These are phyloP conservation scores for Bungarus multicinctus DNA, from an alignment of 2,113 vertebrate genomes.

Conservation along the genomic window DNA sequence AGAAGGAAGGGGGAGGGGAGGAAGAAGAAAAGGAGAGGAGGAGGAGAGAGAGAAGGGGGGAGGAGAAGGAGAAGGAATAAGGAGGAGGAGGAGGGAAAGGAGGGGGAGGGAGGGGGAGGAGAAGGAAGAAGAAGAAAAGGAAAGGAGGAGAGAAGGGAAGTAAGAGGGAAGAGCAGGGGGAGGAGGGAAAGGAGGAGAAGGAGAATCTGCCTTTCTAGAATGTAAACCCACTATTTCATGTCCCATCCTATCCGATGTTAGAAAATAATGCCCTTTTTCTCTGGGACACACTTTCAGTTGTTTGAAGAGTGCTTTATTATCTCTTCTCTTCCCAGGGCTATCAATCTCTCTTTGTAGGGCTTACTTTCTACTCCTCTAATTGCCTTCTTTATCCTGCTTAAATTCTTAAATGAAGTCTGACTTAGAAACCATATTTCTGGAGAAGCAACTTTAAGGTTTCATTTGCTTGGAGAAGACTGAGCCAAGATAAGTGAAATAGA, in stretches of 20 bases:
- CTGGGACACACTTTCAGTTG: not conserved
- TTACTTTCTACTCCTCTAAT: not conserved
- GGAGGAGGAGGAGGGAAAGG: too few relatives aligned
- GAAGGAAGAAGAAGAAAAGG: fast-evolving
- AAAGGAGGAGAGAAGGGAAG: too few relatives aligned
- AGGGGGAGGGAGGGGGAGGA: too few relatives aligned
- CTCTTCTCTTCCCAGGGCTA: not conserved
- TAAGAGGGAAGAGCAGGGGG: too few relatives aligned
- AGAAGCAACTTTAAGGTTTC: not conserved
- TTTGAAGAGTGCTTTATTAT: not conserved
- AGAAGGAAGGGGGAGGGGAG: too few relatives aligned
- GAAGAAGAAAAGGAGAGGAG: too few relatives aligned
- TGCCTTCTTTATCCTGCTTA: not conserved
- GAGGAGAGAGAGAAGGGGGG: too few relatives aligned
- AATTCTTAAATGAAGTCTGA: not conserved
- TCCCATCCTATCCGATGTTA: not conserved
- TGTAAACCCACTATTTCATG: not conserved
- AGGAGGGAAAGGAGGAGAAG: too few relatives aligned
- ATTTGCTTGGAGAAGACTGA: not conserved
- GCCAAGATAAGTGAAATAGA: not conserved
- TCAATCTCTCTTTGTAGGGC: not conserved
- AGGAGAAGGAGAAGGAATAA: too few relatives aligned
- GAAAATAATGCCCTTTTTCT: not conserved
- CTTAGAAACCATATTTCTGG: not conserved
- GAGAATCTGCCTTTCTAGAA: not conserved